A percentile compares a stretch with the other conserved stretches of the same genome.
Evolutionary conservation across 92 coral and sea anemone genomes (phyloP).

Genomic region (Virgularia gustaviana): DNA sequence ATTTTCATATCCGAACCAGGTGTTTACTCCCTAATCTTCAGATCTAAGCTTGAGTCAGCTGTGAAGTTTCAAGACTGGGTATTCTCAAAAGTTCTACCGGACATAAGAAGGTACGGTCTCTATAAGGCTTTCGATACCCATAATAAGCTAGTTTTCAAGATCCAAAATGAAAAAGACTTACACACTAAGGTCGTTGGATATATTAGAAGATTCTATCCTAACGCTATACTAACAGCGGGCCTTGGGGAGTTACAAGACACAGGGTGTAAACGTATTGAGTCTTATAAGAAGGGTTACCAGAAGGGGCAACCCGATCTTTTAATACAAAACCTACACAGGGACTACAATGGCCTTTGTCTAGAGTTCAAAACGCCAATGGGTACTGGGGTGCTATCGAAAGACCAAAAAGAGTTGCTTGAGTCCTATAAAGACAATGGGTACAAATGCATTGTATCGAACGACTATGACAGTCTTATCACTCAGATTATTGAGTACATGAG

Average conservation of each 20-base stretch:
- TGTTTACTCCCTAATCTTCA: constrained; percentile 21
- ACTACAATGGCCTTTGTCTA: constrained; percentile 10
- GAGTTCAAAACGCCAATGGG: constrained; percentile 25
- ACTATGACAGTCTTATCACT: constrained; percentile 3
- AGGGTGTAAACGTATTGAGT: not conserved
- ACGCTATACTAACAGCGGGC: constrained; percentile 11
- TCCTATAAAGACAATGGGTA: not conserved
- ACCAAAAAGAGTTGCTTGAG: constrained; percentile 18
- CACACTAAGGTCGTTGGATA: constrained; percentile 33
- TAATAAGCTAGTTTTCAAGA: constrained; percentile 10
- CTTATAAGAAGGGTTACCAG: constrained; percentile 21
- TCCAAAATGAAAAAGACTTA: constrained; percentile 34
- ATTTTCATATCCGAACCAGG: constrained; percentile 31
- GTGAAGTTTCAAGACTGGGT: constrained; percentile 29
- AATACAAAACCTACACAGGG: not conserved
- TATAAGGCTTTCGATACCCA: constrained; percentile 14
- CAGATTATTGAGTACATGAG: not conserved
- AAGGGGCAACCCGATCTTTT: constrained; percentile 33
- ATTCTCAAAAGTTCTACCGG: constrained; percentile 26
- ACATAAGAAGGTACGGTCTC: constrained; percentile 11
- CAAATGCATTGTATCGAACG: not conserved
- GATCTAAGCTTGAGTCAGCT: constrained; percentile 10
- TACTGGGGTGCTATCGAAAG: not conserved
- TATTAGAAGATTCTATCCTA: not conserved
- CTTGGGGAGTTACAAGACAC: constrained; percentile 35